Conservation (phyloP, 1,140 invertebrate genomes). For the Bacillus rossius region DNA sequence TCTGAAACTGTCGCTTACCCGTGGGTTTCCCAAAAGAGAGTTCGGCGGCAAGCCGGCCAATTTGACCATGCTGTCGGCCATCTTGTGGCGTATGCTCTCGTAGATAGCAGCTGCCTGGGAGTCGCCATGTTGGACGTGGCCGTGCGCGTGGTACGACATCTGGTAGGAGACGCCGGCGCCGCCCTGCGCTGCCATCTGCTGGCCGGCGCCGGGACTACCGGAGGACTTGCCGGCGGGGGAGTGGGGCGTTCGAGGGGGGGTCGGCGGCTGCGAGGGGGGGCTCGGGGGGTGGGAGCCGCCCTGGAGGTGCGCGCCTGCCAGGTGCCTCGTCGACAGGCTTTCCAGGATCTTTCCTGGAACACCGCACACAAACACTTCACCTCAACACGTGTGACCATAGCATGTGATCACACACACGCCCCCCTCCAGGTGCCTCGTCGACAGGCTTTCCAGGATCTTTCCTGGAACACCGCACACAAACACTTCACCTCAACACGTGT, state of each 20-base stretch:
- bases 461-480: slow-evolving; percentile 1
- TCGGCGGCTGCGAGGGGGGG: slow-evolving; percentile 15
- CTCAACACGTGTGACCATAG: background rate
- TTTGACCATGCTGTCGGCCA: slow-evolving; percentile 14
- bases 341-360: slow-evolving; percentile 16
- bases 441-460: slow-evolving; percentile 15
- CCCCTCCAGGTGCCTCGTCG: background rate
- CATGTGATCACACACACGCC: too few relatives aligned
- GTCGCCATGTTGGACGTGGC: slow-evolving; percentile 1
- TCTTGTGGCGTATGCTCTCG: slow-evolving; percentile 12
- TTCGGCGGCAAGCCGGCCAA: slow-evolving; percentile 9
- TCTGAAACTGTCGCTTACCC: too few relatives aligned
- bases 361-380: background rate
- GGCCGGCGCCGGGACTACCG: background rate
- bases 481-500: background rate
- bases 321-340: slow-evolving; percentile 9
- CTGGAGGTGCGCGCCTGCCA: background rate
- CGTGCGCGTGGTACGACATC: background rate
- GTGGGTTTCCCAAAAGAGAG: slow-evolving; percentile 11
- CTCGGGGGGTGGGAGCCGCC: background rate
- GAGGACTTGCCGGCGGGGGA: background rate
- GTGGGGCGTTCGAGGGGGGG: slow-evolving; percentile 11
- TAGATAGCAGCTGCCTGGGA: slow-evolving; percentile 2
- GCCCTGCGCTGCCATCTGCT: background rate
- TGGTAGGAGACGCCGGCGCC: background rate